phyloP scores from a whole-genome alignment of 2,888 invertebrate species.

The Heliconius aoede region DNA sequence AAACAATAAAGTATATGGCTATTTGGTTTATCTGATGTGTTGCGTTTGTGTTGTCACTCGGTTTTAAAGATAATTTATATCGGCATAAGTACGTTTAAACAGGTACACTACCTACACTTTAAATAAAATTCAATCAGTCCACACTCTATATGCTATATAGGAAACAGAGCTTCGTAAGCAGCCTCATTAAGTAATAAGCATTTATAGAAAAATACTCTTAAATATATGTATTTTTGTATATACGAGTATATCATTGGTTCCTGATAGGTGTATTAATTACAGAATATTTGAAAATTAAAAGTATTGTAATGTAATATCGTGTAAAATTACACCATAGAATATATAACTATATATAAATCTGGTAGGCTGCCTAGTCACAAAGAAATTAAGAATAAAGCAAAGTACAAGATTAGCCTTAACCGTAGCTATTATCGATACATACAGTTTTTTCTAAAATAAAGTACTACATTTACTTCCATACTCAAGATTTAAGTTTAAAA shows the following conservation, averaged over 20 bases:
- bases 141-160: no score
- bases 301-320: neutral
- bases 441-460: neutral
- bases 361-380: neutral
- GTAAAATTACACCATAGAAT: neutral
- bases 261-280: no score
- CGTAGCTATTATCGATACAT: neutral
- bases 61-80: neutral
- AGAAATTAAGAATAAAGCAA: neutral
- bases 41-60: neutral
- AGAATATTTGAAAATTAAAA: neutral
- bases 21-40: neutral
- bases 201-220: neutral
- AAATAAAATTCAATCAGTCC: neutral
- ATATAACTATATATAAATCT: neutral
- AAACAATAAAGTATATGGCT: slow-evolving; percentile 20
- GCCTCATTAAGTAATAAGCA: no score
- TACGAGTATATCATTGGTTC: no score
- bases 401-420: neutral
- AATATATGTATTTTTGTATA: neutral
- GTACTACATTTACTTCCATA: neutral
- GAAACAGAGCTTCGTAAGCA: no score
- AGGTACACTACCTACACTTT: neutral
- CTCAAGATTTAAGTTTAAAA: slow-evolving; percentile 1
- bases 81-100: neutral